These are phyloP conservation scores for Drosophila yakuba DNA, from an alignment of 1,140 invertebrate species.

Conservation along the genomic window DNA sequence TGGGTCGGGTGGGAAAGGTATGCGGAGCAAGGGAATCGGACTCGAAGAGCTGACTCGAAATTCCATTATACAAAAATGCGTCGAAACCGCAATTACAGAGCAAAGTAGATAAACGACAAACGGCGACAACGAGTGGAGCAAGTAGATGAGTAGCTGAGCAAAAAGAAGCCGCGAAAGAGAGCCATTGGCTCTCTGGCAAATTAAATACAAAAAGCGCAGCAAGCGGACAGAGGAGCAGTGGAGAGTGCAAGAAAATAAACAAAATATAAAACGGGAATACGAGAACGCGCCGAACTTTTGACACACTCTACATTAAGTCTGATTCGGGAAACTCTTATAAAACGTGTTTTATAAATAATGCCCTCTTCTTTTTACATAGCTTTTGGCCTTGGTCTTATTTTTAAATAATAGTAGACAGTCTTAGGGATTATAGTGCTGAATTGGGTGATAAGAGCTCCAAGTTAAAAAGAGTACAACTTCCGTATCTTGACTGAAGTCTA, in stretches of 20 bases:
- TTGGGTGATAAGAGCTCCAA: too few species aligned
- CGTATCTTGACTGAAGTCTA: too few species aligned
- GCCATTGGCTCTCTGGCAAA: slow-evolving; percentile 38
- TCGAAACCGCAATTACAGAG: slow-evolving; percentile 55
- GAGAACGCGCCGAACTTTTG: slow-evolving; percentile 12
- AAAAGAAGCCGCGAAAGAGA: slow-evolving; percentile 21
- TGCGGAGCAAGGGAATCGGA: slow-evolving; percentile 10
- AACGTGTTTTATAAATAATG: neutral
- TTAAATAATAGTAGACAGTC: too few species aligned
- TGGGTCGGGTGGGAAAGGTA: neutral
- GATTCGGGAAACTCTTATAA: neutral
- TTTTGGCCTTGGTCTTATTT: too few species aligned
- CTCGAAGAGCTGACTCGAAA: neutral
- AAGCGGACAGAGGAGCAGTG: slow-evolving; percentile 25
- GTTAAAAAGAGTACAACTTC: too few species aligned
- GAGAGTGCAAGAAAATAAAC: slow-evolving; percentile 36
- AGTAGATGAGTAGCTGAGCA: slow-evolving; percentile 26
- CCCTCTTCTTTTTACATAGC: too few species aligned
- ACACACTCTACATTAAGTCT: slow-evolving; percentile 24
- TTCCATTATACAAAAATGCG: slow-evolving; percentile 52
- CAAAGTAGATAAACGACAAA: slow-evolving; percentile 54
- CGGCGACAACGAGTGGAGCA: slow-evolving; percentile 43
- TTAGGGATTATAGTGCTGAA: too few species aligned
- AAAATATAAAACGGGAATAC: slow-evolving; percentile 30
- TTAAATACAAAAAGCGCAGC: slow-evolving; percentile 48